Evolutionary conservation across 2,113 vertebrate species (phyloP).

Genomic region (Telmatochromis sp.): DNA sequence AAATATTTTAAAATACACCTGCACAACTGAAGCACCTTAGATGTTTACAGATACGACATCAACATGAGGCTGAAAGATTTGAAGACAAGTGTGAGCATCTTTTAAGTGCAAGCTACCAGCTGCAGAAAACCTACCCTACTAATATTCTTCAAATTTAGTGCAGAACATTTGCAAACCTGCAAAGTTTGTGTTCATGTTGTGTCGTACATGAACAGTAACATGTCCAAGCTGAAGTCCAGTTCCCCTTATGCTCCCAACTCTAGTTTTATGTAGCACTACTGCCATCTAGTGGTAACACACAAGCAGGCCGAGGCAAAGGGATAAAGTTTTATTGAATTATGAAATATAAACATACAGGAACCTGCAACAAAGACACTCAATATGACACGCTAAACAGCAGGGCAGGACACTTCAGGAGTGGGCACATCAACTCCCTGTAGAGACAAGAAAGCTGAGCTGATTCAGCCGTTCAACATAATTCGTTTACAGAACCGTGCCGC

Average conservation of each 20-base stretch:
- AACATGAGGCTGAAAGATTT: background rate
- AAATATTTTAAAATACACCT: background rate
- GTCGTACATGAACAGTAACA: background rate
- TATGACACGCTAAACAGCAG: conserved; percentile 12
- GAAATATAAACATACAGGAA: conserved; percentile 1
- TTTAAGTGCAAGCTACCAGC: background rate
- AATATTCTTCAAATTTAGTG: background rate
- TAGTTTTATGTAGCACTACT: background rate
- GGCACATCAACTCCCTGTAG: background rate
- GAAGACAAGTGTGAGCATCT: background rate
- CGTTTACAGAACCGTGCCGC: background rate
- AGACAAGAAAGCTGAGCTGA: background rate
- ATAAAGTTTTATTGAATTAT: conserved; percentile 34
- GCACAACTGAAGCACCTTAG: background rate
- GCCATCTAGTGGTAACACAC: conserved; percentile 43
- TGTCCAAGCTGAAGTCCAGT: background rate
- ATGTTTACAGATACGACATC: background rate
- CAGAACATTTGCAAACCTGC: background rate
- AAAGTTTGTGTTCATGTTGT: background rate
- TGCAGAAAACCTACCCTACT: background rate
- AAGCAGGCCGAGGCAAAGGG: background rate
- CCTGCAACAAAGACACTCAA: background rate
- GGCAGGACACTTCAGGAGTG: background rate
- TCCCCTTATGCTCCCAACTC: background rate
- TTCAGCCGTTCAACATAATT: rapidly evolving